phyloP scores from a whole-genome alignment of 2,797 vertebrate species.

The Chromis chromis region DNA sequence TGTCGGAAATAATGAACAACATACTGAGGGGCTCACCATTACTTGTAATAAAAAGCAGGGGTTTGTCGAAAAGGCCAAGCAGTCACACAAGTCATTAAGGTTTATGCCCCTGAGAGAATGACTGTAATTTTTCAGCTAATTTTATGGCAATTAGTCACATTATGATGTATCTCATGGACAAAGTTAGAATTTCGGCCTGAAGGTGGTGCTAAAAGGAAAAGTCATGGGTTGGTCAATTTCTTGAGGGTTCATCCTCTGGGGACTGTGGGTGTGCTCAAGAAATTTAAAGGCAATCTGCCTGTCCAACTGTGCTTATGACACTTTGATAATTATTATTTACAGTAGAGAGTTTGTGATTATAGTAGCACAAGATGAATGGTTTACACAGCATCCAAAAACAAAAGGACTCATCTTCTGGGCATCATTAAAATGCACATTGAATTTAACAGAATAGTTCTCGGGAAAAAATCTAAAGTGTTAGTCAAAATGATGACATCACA shows the following conservation, averaged over 20 bases:
- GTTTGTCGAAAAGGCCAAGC: no score
- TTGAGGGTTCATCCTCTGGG: constrained; percentile 9
- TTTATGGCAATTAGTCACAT: neutral
- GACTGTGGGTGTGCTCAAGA: neutral
- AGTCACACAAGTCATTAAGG: no score
- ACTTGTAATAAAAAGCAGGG: no score
- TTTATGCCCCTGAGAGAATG: neutral
- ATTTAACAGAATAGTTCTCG: neutral
- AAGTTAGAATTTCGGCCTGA: neutral
- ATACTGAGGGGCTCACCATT: neutral
- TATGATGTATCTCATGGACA: no score
- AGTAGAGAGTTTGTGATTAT: neutral
- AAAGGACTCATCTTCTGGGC: neutral
- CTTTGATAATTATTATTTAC: neutral
- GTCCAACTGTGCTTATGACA: no score
- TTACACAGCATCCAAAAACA: neutral
- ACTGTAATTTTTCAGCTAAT: neutral
- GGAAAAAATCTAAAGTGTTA: neutral
- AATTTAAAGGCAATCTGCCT: neutral
- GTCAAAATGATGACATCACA: no score
- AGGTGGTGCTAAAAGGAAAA: neutral
- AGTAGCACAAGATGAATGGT: neutral
- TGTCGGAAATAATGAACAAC: neutral
- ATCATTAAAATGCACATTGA: neutral
- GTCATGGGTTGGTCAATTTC: neutral